Evolutionary conservation across 2,888 invertebrate species (phyloP), one percentile per base, ranked within the genome.

Genomic region (Pammene aurita): DNA sequence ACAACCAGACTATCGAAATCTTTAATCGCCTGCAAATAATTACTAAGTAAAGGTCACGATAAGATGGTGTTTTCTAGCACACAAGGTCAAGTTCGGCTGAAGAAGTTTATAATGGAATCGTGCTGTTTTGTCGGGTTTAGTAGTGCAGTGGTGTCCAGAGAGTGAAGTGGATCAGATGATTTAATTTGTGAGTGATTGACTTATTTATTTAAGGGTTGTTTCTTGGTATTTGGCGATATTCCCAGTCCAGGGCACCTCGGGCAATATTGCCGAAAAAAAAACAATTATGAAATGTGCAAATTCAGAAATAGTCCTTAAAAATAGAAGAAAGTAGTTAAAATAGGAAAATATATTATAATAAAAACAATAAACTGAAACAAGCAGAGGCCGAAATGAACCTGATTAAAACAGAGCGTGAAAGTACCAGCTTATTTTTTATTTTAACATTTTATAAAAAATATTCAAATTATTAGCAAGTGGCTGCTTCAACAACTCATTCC

Each of bases 121-220:
- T 10, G 18, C 13, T 52, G 57, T 62, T 58, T 66, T 13, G 13
- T 34, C 11, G 10, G 48, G 55, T 55, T 54, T 65, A 68, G 68
- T 68, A 38, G 18, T 46, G 50, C 38, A 13, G 56, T 48, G 66
- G 18, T 44, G 44, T 57, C 18, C 13, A 44, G 54, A 44, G 44
- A 52, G 67, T 63, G 60, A 55, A 38, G 54, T 55, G 57, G 35
- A 41, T 56, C 56, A 62, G 67, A 68, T 68, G 18, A 18, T 48
- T 44, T 10, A 7, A 56, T 62, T 57, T 18, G 67, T 68, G 50
- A 68, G 67, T 68, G n/a, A n/a, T n/a, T n/a, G n/a, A n/a, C n/a
- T n/a, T 56, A 35, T 62, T 18, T 34, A 48, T 10, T 18, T 41
- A 50, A 16, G 14, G 26, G 26, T 26, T 26, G 4, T 26, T 41